These are phyloP conservation scores for Drosophila setifemur DNA, from an alignment of 1,140 invertebrate species.

Conservation along the genomic window DNA sequence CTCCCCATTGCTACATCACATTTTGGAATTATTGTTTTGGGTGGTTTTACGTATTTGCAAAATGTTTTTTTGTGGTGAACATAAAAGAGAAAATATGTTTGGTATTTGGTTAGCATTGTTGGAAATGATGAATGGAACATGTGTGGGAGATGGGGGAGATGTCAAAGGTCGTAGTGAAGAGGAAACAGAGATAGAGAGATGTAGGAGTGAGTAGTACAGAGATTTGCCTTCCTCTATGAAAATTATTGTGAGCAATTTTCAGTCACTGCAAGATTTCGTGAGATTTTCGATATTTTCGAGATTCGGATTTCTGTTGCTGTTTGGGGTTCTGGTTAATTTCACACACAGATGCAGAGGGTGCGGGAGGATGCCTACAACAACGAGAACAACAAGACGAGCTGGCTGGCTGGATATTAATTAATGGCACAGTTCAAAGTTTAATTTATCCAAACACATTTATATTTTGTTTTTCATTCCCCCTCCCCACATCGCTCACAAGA, in stretches of 20 bases:
- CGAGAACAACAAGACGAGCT: slow-evolving; percentile 5
- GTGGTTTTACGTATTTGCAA: slow-evolving; percentile 35
- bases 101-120: slow-evolving; percentile 73
- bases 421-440: slow-evolving; percentile 79
- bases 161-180: slow-evolving; percentile 1
- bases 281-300: not conserved
- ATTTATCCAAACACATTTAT: slow-evolving; percentile 59
- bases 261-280: slow-evolving; percentile 23
- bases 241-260: slow-evolving; percentile 58
- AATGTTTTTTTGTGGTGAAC: slow-evolving; percentile 47
- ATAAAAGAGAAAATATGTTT: slow-evolving; percentile 79
- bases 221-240: slow-evolving; percentile 55
- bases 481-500: slow-evolving; percentile 37
- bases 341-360: slow-evolving; percentile 32
- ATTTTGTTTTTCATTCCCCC: slow-evolving; percentile 38
- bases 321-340: slow-evolving; percentile 56
- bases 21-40: slow-evolving; percentile 20
- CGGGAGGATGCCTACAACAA: slow-evolving; percentile 2
- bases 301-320: slow-evolving; percentile 14
- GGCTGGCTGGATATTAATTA: slow-evolving; percentile 59
- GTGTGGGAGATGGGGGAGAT: slow-evolving; percentile 59
- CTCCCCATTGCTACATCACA: slow-evolving; percentile 61
- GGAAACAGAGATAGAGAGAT: slow-evolving; percentile 8
- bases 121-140: slow-evolving; percentile 63
- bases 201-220: not conserved